These are phyloP conservation scores for Sminthurides bifidus DNA, from an alignment of 1,140 invertebrate species.

Conservation along the genomic window DNA sequence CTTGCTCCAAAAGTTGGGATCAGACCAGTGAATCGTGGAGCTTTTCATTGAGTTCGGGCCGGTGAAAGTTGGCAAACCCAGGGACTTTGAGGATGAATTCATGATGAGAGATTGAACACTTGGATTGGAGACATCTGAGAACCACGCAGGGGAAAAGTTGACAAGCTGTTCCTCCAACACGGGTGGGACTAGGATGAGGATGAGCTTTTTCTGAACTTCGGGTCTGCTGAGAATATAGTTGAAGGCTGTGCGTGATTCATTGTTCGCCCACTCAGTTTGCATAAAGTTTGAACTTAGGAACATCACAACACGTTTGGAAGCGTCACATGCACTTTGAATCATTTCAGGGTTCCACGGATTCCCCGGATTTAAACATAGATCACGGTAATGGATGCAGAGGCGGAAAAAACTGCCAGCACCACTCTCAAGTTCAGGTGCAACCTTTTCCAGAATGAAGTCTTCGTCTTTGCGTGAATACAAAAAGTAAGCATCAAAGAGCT, in stretches of 20 bases:
- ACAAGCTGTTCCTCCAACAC: constrained; percentile 9
- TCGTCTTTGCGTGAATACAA: constrained; percentile 87
- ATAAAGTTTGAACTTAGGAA: constrained; percentile 73
- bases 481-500: constrained; percentile 83
- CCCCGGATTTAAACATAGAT: constrained; percentile 31
- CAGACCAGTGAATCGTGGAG: constrained; percentile 8
- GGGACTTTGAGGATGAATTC: neutral
- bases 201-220: constrained; percentile 17
- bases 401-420: constrained; percentile 43
- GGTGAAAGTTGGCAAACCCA: too few relatives aligned
- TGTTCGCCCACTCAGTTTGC: constrained; percentile 72
- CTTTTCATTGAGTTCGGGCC: too few relatives aligned
- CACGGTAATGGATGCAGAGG: constrained; percentile 58
- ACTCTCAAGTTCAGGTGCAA: constrained; percentile 66
- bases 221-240: constrained; percentile 39
- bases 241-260: constrained; percentile 68
- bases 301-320: constrained; percentile 47
- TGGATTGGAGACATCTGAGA: neutral
- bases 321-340: constrained; percentile 19
- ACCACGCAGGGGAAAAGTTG: neutral
- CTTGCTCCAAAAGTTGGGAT: constrained; percentile 22
- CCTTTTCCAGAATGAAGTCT: constrained; percentile 69
- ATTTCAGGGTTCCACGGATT: constrained; percentile 29
- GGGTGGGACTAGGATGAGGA: constrained; percentile 24
- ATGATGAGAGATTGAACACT: neutral